phyloP scores from a whole-genome alignment of 2,888 invertebrate species.

The Incurvaria masculella region DNA sequence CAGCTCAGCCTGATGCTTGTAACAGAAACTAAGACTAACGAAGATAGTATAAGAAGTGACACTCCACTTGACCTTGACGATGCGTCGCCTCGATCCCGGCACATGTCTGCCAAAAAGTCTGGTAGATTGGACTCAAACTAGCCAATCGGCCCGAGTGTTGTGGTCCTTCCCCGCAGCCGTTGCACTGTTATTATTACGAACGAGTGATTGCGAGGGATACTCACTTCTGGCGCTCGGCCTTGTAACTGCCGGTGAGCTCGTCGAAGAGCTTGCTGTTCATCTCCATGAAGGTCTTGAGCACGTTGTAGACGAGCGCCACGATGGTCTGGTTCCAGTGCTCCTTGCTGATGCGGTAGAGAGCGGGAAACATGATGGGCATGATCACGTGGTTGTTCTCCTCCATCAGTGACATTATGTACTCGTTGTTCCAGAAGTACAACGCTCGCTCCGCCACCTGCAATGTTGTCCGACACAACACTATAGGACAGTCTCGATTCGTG shows the following conservation, averaged over 20 bases:
- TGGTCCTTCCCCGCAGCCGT: too few species aligned
- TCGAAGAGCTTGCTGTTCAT: slow-evolving; percentile 99
- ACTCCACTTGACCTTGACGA: too few species aligned
- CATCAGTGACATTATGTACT: slow-evolving; percentile 98
- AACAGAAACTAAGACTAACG: too few species aligned
- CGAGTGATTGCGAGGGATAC: too few species aligned
- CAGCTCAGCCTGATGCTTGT: too few species aligned
- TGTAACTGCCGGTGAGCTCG: slow-evolving; percentile 97
- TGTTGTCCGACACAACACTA: background rate
- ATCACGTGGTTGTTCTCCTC: slow-evolving; percentile 98
- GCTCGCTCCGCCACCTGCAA: slow-evolving; percentile 96
- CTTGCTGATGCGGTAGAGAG: slow-evolving; percentile 97
- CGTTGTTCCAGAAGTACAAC: slow-evolving; percentile 99
- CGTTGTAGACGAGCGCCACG: slow-evolving; percentile 98
- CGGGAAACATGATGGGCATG: slow-evolving; percentile 99
- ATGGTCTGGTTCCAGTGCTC: slow-evolving; percentile 99
- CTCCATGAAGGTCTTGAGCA: slow-evolving; percentile 99
- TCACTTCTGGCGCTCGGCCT: slow-evolving; percentile 98
- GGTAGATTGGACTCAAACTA: too few species aligned
- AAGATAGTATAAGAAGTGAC: too few species aligned
- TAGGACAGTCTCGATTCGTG: too few species aligned
- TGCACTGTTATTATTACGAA: too few species aligned
- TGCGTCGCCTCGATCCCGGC: too few species aligned
- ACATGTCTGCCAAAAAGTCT: too few species aligned
- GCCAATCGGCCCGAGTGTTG: too few species aligned